Evolutionary conservation across 2,113 vertebrate genomes (phyloP), one percentile per base, ranked within the genome.

Genomic region (Dipodomys ordii): DNA sequence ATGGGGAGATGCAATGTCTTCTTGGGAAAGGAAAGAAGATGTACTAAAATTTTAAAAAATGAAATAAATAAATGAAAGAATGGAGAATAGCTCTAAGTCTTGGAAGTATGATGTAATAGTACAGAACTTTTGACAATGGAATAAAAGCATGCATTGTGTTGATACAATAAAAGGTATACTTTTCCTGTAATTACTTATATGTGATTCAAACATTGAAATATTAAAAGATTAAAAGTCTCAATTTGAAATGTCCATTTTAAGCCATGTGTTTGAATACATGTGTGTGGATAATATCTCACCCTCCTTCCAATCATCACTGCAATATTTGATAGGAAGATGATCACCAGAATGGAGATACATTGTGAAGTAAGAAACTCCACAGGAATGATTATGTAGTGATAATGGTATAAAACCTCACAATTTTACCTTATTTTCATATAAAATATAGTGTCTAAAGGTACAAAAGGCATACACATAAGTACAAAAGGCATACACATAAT

Each of bases 241-340:
- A 62, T 81, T 65, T 87, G 23, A 85, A 80, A 80, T 84, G 67
- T 85, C 16, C 30, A 77, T n/a, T 89, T 78, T 93, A 88, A 80
- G 44, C 20, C 9, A 87, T 57, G 30, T 60, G 7, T 10, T 49
- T 88, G 16, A 60, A 30, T 67, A 9, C 77, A 18, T 60, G 4
- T n/a, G 3, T 57, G 10, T 68, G 4, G 8, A 65, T 44, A 46
- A 62, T 39, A 69, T 53, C 20, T 39, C 11, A 74, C 2, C n/a
- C 23, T 2, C 23, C 39, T 39, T 39, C 39, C 39, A 6, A 39
- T 39, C 39, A 39, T 39, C 39, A 39, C 39, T 39, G 44, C 9
- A 18, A 8, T 39, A 49, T 83, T 86, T 86, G 60, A 89, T 18
- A 91, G 62, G 74, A 91, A 88, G 11, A 85, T 69, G 1, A 3